These are phyloP conservation scores for Lepus timidus DNA, from an alignment of 2,113 vertebrate species.

Conservation along the genomic window DNA sequence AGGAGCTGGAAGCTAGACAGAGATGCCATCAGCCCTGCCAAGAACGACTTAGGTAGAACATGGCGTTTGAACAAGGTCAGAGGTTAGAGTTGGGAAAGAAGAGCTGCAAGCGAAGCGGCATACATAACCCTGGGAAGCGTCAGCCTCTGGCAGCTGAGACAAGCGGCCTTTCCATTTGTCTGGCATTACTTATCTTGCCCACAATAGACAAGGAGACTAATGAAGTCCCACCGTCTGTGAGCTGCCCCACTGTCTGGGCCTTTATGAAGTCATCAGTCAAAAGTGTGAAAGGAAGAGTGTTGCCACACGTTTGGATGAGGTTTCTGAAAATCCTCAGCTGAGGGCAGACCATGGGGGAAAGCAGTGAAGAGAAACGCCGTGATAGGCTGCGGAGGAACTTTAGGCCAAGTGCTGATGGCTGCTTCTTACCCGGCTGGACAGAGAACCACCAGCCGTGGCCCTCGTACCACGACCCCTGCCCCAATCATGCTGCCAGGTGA, in stretches of 20 bases:
- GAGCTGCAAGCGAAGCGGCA: background rate
- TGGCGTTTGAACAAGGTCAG: slow-evolving; percentile 34
- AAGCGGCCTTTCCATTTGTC: slow-evolving; percentile 36
- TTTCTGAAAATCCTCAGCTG: slow-evolving; percentile 40
- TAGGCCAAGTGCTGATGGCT: background rate
- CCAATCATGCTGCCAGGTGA: background rate
- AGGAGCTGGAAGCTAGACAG: slow-evolving; percentile 57
- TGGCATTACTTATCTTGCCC: slow-evolving; percentile 64
- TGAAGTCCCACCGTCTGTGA: background rate
- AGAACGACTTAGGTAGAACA: slow-evolving; percentile 48
- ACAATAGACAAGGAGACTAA: slow-evolving; percentile 74
- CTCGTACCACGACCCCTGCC: background rate
- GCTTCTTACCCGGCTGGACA: background rate
- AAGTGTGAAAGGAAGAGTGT: slow-evolving; percentile 16
- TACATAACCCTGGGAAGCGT: background rate
- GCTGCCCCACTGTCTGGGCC: slow-evolving; percentile 48
- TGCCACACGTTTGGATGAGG: slow-evolving; percentile 52
- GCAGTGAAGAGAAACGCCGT: background rate
- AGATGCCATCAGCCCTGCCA: background rate
- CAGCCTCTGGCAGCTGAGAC: background rate
- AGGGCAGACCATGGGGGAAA: background rate
- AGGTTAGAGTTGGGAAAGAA: background rate
- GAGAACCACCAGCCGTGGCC: background rate
- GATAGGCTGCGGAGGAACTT: background rate
- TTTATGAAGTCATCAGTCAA: slow-evolving; percentile 76